These are phyloP conservation scores for Austrofundulus limnaeus DNA, from an alignment of 2,113 vertebrate species.

Conservation along the genomic window DNA sequence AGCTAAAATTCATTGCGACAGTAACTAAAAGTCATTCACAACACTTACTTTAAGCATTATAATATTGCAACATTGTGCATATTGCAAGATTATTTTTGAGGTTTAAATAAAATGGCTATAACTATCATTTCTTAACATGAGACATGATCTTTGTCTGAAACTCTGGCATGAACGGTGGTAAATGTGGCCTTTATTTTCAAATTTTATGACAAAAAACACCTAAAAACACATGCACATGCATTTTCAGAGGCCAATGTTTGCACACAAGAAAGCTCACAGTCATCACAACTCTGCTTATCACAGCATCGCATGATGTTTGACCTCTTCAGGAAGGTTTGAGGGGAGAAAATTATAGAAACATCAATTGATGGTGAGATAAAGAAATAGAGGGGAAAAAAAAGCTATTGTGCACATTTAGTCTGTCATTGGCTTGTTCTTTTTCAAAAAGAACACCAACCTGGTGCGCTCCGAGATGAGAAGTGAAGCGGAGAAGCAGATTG, in stretches of 20 bases:
- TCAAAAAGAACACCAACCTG: slow-evolving; percentile 34
- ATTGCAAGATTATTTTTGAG: no score
- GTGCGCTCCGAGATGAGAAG: slow-evolving; percentile 17
- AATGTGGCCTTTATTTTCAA: no score
- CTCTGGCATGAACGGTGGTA: no score
- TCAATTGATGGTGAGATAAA: slow-evolving; percentile 25
- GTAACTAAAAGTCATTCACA: no score
- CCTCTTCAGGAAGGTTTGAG: slow-evolving; percentile 43
- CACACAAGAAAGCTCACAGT: slow-evolving; percentile 30
- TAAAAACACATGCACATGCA: slow-evolving; percentile 12
- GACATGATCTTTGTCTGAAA: no score
- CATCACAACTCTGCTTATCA: slow-evolving; percentile 41
- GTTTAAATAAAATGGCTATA: no score
- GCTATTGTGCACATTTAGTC: slow-evolving; percentile 50
- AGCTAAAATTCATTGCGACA: no score
- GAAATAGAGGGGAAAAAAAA: slow-evolving; percentile 5
- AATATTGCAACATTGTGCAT: no score
- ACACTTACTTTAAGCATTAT: no score
- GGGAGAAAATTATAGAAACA: slow-evolving; percentile 11
- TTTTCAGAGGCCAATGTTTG: slow-evolving; percentile 18
- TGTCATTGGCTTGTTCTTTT: slow-evolving; percentile 55
- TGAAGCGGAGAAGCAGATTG: slow-evolving; percentile 10
- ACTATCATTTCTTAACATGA: no score
- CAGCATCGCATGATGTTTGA: slow-evolving; percentile 68
- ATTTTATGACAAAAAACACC: no score